A percentile compares a stretch with the other conserved stretches of the same genome.
These are phyloP conservation scores for Rambutsinella grinnellia DNA, from an alignment of 2,888 invertebrate species.

Conservation along the genomic window DNA sequence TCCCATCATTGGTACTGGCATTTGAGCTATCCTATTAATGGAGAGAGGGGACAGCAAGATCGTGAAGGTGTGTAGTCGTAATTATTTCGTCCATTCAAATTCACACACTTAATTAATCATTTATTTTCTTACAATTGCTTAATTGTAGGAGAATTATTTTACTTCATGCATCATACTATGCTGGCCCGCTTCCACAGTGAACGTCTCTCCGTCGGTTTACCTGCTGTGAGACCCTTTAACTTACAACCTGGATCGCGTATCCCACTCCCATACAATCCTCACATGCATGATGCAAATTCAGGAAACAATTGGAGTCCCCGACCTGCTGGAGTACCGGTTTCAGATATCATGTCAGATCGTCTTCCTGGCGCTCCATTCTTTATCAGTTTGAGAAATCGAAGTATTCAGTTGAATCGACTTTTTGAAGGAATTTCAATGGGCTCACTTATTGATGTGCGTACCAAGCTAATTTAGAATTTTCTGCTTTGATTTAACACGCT, in stretches of 20 bases:
- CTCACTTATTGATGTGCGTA: constrained; percentile 34
- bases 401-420: constrained; percentile 36
- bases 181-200: constrained; percentile 71
- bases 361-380: constrained; percentile 48
- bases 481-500: background rate
- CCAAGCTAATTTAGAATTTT: background rate
- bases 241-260: constrained; percentile 44
- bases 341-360: constrained; percentile 49
- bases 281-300: constrained; percentile 55
- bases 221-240: constrained; percentile 35
- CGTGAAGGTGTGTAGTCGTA: constrained; percentile 30
- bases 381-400: constrained; percentile 46
- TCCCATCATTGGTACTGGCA: constrained; percentile 56
- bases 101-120: background rate
- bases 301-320: constrained; percentile 47
- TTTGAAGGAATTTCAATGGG: constrained; percentile 48
- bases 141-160: constrained; percentile 85
- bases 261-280: constrained; percentile 44
- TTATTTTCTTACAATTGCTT: too few relatives aligned
- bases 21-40: constrained; percentile 41
- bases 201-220: constrained; percentile 39
- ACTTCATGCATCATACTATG: constrained; percentile 83
- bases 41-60: constrained; percentile 32
- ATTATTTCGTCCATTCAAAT: too few relatives aligned
- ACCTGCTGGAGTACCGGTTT: constrained; percentile 44